Evolutionary conservation across 2,113 vertebrate species (phyloP), one percentile per base, ranked within the genome.

Genomic region (Atlantisia rogersi): DNA sequence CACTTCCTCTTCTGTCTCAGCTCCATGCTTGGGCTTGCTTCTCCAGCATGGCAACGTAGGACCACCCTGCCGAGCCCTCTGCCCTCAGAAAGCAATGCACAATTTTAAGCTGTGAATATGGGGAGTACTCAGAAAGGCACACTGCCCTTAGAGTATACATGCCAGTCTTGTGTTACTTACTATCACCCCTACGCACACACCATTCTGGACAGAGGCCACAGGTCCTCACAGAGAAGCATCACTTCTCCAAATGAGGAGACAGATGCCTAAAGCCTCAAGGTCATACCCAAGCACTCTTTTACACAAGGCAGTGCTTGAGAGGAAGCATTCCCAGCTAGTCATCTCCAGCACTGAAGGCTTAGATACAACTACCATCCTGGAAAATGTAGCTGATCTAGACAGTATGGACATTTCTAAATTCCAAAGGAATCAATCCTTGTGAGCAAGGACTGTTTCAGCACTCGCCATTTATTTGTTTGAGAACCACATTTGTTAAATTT

Each of bases 111-210:
- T 63, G 17, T 55, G 42, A 70, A 75, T 39, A 67, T 3, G 1
- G 53, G 3, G 2, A 76, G 44, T 17, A 40, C 28, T 26, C 31
- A n/a, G 68, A 59, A 37, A 69, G 2, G 15, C 1, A 0, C 14
- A 13, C 52, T 53, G 52, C 35, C 32, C 48, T 73, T 35, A 13
- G 25, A 73, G 31, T 17, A 44, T 3, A 12, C 12, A 65, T 37
- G 10, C 50, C 16, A 7, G 4, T 39, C 40, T 42, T 65, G 32
- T 48, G 24, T 39, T 31, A 40, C 42, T 26, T n/a, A 32, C 12
- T 46, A 8, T 14, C 64, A 37, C 37, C 31, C 15, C 53, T 39
- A 21, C 0, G 1, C 15, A 35, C 37, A 79, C 20, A 48, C 20
- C 0, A 31, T 17, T 56, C 32, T 39, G 39, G 15, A 42, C 16